A percentile compares a stretch with the other conserved stretches of the same genome.
Evolutionary conservation across 2,113 vertebrate genomes (phyloP).

Genomic region (Lophius piscatorius): DNA sequence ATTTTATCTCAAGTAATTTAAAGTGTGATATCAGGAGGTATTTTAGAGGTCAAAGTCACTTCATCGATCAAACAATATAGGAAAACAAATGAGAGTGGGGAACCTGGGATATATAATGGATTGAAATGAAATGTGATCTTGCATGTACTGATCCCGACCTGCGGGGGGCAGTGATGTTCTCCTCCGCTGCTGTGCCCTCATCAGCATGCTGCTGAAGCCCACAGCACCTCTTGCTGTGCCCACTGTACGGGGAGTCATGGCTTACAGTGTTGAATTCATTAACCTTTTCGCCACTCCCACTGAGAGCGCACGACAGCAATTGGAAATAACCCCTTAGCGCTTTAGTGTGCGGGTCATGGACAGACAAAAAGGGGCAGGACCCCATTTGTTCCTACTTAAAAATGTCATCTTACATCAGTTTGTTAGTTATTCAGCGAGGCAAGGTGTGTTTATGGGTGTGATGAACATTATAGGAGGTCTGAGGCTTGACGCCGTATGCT

Average conservation of each 20-base stretch:
- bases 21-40: too few relatives aligned
- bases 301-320: conserved; percentile 41
- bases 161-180: conserved; percentile 74
- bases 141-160: conserved; percentile 51
- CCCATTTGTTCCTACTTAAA: conserved; percentile 61
- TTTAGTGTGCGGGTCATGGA: conserved; percentile 24
- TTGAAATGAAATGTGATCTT: conserved; percentile 11
- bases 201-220: conserved; percentile 56
- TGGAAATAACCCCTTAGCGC: conserved; percentile 42
- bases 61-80: too few relatives aligned
- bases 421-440: conserved; percentile 63
- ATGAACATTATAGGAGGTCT: conserved; percentile 21
- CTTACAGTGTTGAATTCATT: conserved; percentile 70
- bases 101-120: neutral
- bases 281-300: conserved; percentile 72
- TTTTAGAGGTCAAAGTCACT: too few relatives aligned
- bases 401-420: conserved; percentile 68
- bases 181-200: conserved; percentile 26
- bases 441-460: conserved; percentile 29
- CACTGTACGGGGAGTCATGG: conserved; percentile 64
- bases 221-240: conserved; percentile 22
- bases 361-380: conserved; percentile 7
- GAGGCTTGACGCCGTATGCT: conserved; percentile 16
- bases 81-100: neutral
- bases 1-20: too few relatives aligned